A percentile compares a stretch with the other conserved stretches of the same genome.
These are phyloP conservation scores for Pipa parva DNA, from an alignment of 2,113 vertebrate species.

Conservation along the genomic window DNA sequence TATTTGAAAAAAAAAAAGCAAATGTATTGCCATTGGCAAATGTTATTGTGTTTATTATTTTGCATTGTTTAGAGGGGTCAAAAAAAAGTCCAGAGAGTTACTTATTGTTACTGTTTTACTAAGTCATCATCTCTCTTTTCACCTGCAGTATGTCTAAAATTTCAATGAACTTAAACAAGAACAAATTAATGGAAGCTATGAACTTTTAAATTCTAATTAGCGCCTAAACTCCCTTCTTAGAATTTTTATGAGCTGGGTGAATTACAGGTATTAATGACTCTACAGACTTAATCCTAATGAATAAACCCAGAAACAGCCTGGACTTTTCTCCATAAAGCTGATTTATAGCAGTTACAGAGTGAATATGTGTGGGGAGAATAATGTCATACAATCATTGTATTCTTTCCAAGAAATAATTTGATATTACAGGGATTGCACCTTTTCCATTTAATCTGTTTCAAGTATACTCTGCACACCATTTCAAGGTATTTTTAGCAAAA, in stretches of 20 bases:
- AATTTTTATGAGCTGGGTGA: conserved; percentile 30
- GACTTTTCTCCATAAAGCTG: neutral
- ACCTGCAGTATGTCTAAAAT: conserved; percentile 13
- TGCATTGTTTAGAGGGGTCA: neutral
- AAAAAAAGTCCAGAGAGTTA: too few relatives aligned
- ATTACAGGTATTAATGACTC: conserved; percentile 36
- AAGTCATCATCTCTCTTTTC: neutral
- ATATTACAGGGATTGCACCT: conserved; percentile 1
- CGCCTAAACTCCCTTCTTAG: neutral
- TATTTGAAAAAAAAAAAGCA: neutral
- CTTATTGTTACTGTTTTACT: too few relatives aligned
- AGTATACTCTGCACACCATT: neutral
- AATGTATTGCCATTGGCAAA: neutral
- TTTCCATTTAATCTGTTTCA: neutral
- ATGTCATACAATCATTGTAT: neutral
- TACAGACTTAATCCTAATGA: conserved; percentile 4
- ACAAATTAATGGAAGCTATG: conserved; percentile 18
- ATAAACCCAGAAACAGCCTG: neutral
- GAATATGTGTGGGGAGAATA: neutral
- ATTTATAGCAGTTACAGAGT: conserved; percentile 10
- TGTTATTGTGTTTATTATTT: too few relatives aligned
- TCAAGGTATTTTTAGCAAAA: conserved; percentile 20
- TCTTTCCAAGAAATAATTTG: conserved; percentile 1
- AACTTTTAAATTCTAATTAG: conserved; percentile 28
- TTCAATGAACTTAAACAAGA: conserved; percentile 18